phyloP scores from a whole-genome alignment of 2,888 invertebrate genomes.

The Anticlea derivata region DNA sequence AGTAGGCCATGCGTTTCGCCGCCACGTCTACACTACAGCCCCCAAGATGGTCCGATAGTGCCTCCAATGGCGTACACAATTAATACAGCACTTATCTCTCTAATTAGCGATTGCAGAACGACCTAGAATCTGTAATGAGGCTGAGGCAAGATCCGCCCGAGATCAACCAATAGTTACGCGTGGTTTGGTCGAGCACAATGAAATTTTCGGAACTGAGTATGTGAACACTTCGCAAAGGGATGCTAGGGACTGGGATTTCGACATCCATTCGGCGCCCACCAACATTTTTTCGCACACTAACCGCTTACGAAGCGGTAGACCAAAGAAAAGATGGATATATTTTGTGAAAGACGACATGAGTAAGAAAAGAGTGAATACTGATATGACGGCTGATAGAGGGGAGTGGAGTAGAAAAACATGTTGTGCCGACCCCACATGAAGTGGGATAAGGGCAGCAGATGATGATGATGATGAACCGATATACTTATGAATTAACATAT shows the following conservation, averaged over 20 bases:
- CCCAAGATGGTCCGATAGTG: constrained; percentile 67
- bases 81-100: constrained; percentile 79
- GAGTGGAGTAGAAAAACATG: too few relatives aligned
- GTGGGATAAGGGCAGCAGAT: too few relatives aligned
- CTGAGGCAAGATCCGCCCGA: constrained; percentile 76
- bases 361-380: too few relatives aligned
- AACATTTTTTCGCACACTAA: too few relatives aligned
- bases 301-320: too few relatives aligned
- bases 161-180: constrained; percentile 41
- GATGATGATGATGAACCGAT: too few relatives aligned
- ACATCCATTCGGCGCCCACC: too few relatives aligned
- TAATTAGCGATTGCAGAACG: constrained; percentile 80
- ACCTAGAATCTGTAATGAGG: constrained; percentile 82
- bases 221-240: background rate
- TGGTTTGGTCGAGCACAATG: constrained; percentile 29
- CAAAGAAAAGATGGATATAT: too few relatives aligned
- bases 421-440: too few relatives aligned
- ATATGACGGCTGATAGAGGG: too few relatives aligned
- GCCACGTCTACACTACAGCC: constrained; percentile 14
- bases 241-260: background rate
- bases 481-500: too few relatives aligned
- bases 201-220: constrained; percentile 20
- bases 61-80: constrained; percentile 78
- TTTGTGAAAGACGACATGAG: too few relatives aligned
- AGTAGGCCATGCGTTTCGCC: constrained; percentile 1